Evolutionary conservation across 2,888 invertebrate species (phyloP), one percentile per base, ranked within the genome.

Genomic region (Encarsia formosa): DNA sequence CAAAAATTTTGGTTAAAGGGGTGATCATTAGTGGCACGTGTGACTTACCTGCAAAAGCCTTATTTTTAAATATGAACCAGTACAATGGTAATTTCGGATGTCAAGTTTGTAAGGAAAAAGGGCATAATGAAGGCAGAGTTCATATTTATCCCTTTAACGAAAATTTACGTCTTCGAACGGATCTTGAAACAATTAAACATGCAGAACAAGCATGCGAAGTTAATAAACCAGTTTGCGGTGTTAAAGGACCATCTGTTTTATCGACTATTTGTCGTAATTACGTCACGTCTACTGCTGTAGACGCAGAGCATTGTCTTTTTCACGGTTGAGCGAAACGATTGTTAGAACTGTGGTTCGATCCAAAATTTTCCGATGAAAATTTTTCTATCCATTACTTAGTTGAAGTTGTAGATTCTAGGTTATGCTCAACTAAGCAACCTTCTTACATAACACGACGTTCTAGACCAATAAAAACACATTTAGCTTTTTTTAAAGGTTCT

Each of bases 71-170:
- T 15, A 50, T 58, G 48, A 44, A 19, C 23, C 52, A 57, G 22
- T 57, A 32, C 24, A 57, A 57, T 46, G 57, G 54, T 11, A 38
- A 44, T 11, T 53, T 29, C 39, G 54, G 54, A 11, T 57, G 57
- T n/a, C 55, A 46, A 31, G 47, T 43, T n/a, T 58, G 55, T 46
- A 29, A 37, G 39, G 42, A 51, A 26, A 37, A 48, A 39, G 43
- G 47, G 40, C 15, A n/a, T 31, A 48, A 16, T 6, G n/a, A 22
- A 15, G 9, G 48, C 16, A 38, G 31, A 4, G 35, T 43, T 15
- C 34, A 18, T 8, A 35, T 18, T 4, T 15, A 15, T 4, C 34
- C 34, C 6, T 35, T 35, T 16, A 35, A 8, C n/a, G 15, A 35
- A 16, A 35, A 35, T 16, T 4, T 35, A 4, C n/a, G n/a, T 4